These are phyloP conservation scores for Ispidina lecontei DNA, from an alignment of 2,797 vertebrate species.

Conservation along the genomic window DNA sequence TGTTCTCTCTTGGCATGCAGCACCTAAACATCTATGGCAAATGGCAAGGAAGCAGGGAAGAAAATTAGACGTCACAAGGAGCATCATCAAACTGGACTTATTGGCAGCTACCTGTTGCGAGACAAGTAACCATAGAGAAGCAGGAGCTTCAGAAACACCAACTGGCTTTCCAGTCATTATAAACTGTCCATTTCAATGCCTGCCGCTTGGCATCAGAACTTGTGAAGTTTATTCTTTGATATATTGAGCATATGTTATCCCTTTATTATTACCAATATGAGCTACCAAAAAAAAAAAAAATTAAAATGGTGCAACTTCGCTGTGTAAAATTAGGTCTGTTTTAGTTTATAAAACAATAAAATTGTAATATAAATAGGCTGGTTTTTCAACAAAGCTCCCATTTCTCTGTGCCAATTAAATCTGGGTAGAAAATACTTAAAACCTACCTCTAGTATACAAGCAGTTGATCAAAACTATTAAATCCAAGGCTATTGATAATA, in stretches of 20 bases:
- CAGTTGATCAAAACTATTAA: neutral
- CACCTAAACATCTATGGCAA: neutral
- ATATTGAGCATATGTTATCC: neutral
- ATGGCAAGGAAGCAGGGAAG: neutral
- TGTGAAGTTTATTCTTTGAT: neutral
- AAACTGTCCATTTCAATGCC: constrained; percentile 19
- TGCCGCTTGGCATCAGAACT: neutral
- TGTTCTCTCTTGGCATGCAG: constrained; percentile 35
- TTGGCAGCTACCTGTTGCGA: constrained; percentile 14
- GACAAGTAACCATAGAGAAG: neutral
- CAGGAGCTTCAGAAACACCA: constrained; percentile 5
- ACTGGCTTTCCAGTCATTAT: neutral
- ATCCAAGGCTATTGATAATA: neutral
- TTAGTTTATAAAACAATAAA: neutral
- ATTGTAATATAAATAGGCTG: neutral
- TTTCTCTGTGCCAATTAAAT: neutral
- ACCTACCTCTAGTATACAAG: neutral
- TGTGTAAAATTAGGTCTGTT: neutral
- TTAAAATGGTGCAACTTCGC: neutral
- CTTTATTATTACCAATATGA: neutral
- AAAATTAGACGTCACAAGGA: neutral
- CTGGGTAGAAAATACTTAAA: neutral
- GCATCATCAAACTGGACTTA: neutral
- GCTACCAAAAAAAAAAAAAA: neutral
- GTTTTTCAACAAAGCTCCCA: neutral